Percentiles rank a stretch among this genome's conserved stretches.
Conservation (phyloP, 2,888 invertebrate species). For the Stenoptilia bipunctidactyla region DNA sequence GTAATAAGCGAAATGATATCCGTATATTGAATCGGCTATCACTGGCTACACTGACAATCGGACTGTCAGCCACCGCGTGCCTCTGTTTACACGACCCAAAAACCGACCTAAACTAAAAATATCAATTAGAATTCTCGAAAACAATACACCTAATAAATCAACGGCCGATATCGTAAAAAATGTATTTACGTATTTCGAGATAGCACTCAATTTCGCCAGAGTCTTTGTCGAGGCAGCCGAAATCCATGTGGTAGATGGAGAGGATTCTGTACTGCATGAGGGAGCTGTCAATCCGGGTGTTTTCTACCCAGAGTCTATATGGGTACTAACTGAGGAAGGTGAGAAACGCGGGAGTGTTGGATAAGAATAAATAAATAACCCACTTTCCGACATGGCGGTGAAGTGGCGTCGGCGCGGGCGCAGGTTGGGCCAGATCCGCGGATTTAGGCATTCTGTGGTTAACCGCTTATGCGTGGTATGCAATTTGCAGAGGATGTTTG, state of each 20-base stretch:
- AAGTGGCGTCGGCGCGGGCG: conserved; percentile 25
- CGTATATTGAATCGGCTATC: conserved; percentile 27
- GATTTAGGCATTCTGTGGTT: conserved; percentile 35
- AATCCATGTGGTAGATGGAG: conserved; percentile 64
- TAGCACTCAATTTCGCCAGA: conserved; percentile 79
- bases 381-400: conserved; percentile 56
- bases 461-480: neutral
- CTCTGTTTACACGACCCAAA: conserved; percentile 66
- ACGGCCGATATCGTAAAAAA: conserved; percentile 37
- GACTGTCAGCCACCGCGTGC: conserved; percentile 41
- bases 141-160: conserved; percentile 49
- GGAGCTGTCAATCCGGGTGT: too few species aligned
- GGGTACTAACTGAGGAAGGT: conserved; percentile 40
- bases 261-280: conserved; percentile 50
- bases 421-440: conserved; percentile 53
- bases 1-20: too few species aligned
- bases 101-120: conserved; percentile 66
- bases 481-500: conserved; percentile 52
- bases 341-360: conserved; percentile 38
- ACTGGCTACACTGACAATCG: conserved; percentile 52
- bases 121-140: conserved; percentile 64
- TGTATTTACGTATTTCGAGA: conserved; percentile 76
- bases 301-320: conserved; percentile 53
- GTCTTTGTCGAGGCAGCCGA: conserved; percentile 75
- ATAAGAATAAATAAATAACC: conserved; percentile 62